phyloP scores from a whole-genome alignment of 2,113 vertebrate genomes.

The Varanus salvator region DNA sequence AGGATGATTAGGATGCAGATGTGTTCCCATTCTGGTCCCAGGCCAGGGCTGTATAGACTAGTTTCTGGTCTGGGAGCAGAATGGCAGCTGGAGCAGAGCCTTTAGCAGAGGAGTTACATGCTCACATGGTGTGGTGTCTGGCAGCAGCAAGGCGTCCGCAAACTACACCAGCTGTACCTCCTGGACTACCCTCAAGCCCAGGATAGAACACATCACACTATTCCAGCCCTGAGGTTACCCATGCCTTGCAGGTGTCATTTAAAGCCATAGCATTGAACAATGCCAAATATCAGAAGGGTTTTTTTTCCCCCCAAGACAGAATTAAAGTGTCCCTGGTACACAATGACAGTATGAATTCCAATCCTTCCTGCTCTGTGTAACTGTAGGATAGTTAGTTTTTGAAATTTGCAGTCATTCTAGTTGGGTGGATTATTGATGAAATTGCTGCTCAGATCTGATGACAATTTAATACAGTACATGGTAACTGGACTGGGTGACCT shows the following conservation, averaged over 20 bases:
- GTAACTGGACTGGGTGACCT: conserved; percentile 75
- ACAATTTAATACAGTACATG: conserved; percentile 78
- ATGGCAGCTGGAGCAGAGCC: no score
- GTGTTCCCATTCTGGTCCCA: no score
- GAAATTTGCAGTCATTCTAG: conserved; percentile 57
- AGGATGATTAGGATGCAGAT: no score
- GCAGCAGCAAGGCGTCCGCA: no score
- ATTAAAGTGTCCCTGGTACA: background rate
- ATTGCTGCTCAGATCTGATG: conserved; percentile 70
- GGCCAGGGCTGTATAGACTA: no score
- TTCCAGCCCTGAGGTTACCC: background rate
- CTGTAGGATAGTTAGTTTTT: conserved; percentile 32
- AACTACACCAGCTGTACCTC: no score
- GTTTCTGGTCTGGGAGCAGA: no score
- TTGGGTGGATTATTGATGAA: conserved; percentile 77
- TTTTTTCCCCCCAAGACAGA: background rate
- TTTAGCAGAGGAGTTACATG: no score
- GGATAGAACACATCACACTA: no score
- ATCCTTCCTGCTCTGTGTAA: background rate
- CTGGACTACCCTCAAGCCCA: no score
- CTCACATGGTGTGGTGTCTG: no score
- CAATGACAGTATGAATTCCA: background rate
- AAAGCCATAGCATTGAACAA: background rate
- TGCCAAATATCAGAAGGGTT: conserved; percentile 26
- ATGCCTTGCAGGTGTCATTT: background rate